Base-by-base conservation (phyloP, 2,888 invertebrate genomes). In the Hetaerina titia region DNA sequence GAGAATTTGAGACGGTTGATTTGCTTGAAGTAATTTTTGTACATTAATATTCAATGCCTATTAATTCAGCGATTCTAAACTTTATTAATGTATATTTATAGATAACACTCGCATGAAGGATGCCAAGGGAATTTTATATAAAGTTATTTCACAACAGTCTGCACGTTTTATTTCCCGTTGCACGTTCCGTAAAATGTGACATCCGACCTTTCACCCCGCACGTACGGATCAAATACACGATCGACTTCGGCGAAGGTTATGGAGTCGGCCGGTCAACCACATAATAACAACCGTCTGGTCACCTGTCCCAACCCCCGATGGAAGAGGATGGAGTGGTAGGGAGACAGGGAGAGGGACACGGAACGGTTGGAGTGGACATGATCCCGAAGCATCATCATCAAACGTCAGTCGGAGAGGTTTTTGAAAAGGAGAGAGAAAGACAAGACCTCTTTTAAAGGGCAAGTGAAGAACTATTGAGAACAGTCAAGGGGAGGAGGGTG, bases 371-470 rank as follows among this genome's bases (percentile, higher is more conserved):
- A 22, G 69, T 69, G 69, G 69, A 69, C 69, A 69, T 69, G 22
- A n/a, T 22, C 69, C 69, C 69, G 4, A 19, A 69, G 19, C 8
- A 22, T 69, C 69, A 69, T 69, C 69, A n/a, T 69, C 22, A n/a
- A 69, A 19, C 69, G n/a, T 69, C n/a, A 69, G n/a, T 8, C 69
- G 81, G 17, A 25, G 31, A 81, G 31, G 13, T 81, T 31, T 11
- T 31, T 31, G 2, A 81, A 4, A 31, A 11, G n/a, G n/a, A 81
- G 81, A 74, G 25, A 74, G n/a, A 25, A 25, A 15, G 13, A 31
- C 9, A 13, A 81, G 81, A 81, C 31, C 81, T 25, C 81, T 81
- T 81, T 69, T 81, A 81, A 81, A 81, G 81, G 81, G 81, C 81
- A 81, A 81, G 81, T 31, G 31, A 31, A 81, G 81, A 81, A 81